Conservation (phyloP, 2,113 vertebrate species). For the Numenius arquata region DNA sequence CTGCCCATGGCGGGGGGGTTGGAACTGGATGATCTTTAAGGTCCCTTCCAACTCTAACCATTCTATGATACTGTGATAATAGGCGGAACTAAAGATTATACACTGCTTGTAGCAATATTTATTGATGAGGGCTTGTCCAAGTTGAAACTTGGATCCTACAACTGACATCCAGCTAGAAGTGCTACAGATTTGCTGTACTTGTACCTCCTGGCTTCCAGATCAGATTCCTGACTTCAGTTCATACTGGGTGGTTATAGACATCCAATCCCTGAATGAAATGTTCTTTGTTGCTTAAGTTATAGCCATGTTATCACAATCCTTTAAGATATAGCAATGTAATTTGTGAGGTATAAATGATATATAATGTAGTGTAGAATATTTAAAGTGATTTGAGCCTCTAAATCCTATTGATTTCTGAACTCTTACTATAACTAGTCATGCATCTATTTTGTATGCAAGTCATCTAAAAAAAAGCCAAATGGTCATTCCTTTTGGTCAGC, state of each 20-base stretch:
- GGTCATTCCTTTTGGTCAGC: background rate
- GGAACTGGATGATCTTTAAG: no score
- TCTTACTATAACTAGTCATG: background rate
- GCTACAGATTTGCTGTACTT: background rate
- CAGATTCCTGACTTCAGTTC: background rate
- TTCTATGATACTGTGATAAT: background rate
- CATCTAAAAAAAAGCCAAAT: background rate
- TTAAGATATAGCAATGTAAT: background rate
- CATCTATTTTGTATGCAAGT: background rate
- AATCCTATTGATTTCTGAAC: background rate
- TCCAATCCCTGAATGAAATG: background rate
- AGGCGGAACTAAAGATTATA: background rate
- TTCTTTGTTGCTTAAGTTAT: background rate
- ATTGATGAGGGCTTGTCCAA: background rate
- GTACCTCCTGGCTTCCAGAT: background rate
- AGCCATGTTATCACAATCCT: background rate
- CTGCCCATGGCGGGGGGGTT: no score
- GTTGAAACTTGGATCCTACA: background rate
- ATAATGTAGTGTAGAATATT: background rate
- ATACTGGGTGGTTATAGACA: background rate
- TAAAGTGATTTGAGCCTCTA: background rate
- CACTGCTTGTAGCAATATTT: background rate
- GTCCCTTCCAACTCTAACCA: no score
- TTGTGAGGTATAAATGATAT: background rate
- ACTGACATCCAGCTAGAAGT: background rate